Conservation (phyloP, 2,113 vertebrate species). For the Atlantisia rogersi region DNA sequence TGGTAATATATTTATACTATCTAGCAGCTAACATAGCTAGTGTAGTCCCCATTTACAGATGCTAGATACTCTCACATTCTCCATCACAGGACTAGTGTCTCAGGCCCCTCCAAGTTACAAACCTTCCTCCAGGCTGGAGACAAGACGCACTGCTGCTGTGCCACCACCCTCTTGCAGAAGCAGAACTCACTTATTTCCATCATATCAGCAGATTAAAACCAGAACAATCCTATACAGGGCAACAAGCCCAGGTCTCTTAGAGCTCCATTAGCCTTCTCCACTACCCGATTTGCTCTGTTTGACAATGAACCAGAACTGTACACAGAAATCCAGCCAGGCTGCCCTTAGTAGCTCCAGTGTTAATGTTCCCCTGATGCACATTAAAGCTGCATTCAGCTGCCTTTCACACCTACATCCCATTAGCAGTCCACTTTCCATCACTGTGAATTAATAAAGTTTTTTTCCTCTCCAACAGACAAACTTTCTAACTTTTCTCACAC, state of each 20-base stretch:
- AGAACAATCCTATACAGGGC: not conserved
- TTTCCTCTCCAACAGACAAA: not conserved
- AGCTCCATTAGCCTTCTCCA: not conserved
- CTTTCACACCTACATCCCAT: not conserved
- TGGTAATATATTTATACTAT: not conserved
- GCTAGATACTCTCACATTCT: not conserved
- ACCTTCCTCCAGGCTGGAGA: not conserved
- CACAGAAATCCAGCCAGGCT: not conserved
- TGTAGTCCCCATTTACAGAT: not conserved
- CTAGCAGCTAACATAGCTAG: not conserved
- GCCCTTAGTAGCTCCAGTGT: not conserved
- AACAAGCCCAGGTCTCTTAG: not conserved
- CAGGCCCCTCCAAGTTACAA: not conserved
- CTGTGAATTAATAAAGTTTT: not conserved
- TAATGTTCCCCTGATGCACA: not conserved
- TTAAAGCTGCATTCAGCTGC: not conserved
- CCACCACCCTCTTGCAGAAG: not conserved
- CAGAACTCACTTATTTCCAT: not conserved
- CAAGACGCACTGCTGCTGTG: accelerated
- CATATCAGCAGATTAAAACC: not conserved
- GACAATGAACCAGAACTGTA: not conserved
- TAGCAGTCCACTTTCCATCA: not conserved
- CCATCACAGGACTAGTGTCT: not conserved
- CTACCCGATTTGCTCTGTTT: not conserved
- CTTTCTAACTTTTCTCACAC: not conserved